A percentile compares a stretch with the other conserved stretches of the same genome.
Evolutionary conservation across 2,888 invertebrate species (phyloP).

Genomic region (Brachylomia viminalis): DNA sequence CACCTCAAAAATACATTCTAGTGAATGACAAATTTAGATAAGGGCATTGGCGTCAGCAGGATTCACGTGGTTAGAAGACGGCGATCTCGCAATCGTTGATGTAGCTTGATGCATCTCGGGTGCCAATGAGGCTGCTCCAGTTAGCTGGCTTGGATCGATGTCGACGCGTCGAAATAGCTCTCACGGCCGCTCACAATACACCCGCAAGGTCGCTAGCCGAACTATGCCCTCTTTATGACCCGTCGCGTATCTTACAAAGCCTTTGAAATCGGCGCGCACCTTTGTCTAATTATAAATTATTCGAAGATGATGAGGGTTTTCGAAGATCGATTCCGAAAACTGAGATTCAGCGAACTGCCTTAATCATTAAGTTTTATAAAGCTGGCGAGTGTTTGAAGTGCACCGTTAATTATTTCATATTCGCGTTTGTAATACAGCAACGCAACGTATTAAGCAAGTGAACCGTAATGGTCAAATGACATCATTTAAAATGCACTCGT

Average conservation of each 20-base stretch:
- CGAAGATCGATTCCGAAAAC: conserved; percentile 56
- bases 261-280: conserved; percentile 69
- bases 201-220: conserved; percentile 82
- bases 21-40: conserved; percentile 41
- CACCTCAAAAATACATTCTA: conserved; percentile 28
- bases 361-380: conserved; percentile 29
- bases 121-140: conserved; percentile 87
- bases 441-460: conserved; percentile 49
- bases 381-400: conserved; percentile 33
- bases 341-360: conserved; percentile 27
- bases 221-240: conserved; percentile 83
- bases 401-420: conserved; percentile 53
- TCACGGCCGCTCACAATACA: conserved; percentile 81
- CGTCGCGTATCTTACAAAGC: conserved; percentile 72
- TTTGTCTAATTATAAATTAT: conserved; percentile 69
- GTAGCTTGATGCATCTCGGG: conserved; percentile 79
- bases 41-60: conserved; percentile 52
- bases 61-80: conserved; percentile 65
- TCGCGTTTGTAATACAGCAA: conserved; percentile 37
- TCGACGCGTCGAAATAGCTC: conserved; percentile 84
- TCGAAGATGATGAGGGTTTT: conserved; percentile 59
- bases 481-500: conserved; percentile 68
- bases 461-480: conserved; percentile 58
- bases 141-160: conserved; percentile 83
- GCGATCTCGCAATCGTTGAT: conserved; percentile 81